Base-by-base conservation (phyloP, 2,797 vertebrate species). In the Gymnocypris eckloni region DNA sequence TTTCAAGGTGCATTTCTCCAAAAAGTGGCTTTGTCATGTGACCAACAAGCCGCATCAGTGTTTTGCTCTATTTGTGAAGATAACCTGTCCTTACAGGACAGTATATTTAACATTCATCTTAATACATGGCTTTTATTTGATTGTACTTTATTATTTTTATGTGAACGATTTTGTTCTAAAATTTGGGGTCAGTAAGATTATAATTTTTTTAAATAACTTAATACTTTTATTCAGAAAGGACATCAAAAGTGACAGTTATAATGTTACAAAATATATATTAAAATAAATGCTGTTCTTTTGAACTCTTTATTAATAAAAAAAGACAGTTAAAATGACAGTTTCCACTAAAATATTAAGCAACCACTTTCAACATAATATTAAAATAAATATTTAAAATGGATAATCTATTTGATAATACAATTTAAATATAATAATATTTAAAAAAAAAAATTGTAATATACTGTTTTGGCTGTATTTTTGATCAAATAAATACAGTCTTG, bases 21-120 rank as follows among this genome's bases (percentile, higher is more conserved):
- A 45, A 71, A 45, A 72, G 39, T 59, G 7, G 12, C n/a, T 43
- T n/a, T 77, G 28, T 56, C 33, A 77, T 77, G 45, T 75, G 75
- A 77, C 6, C 52, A 39, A 13, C 15, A 61, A 25, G 15, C n/a
- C 2, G 2, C 54, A 50, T 37, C 10, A 64, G 16, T 20, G 6
- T 16, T 45, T 28, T n/a, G 7, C 12, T 1, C 37, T 61, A 39
- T 59, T 79, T 39, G 41, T 4, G 20, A 77, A 54, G 33, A 56
- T 22, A 78, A 41, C 1, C 7, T 50, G n/a, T 28, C 25, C 9
- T 54, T 54, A 76, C 28, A 33, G 18, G 9, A 76, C 48, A 37
- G 73, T 54, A 54, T 54, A 11, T 76, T 33, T 50, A 50, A 45
- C 15, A 13, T 6, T 7, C 45, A 72, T 73, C 25, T 28, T 33